Percentiles rank a stretch among this genome's conserved stretches.
These are phyloP conservation scores for Stenotaenia linearis DNA, from an alignment of 2,888 invertebrate genomes.

Conservation along the genomic window DNA sequence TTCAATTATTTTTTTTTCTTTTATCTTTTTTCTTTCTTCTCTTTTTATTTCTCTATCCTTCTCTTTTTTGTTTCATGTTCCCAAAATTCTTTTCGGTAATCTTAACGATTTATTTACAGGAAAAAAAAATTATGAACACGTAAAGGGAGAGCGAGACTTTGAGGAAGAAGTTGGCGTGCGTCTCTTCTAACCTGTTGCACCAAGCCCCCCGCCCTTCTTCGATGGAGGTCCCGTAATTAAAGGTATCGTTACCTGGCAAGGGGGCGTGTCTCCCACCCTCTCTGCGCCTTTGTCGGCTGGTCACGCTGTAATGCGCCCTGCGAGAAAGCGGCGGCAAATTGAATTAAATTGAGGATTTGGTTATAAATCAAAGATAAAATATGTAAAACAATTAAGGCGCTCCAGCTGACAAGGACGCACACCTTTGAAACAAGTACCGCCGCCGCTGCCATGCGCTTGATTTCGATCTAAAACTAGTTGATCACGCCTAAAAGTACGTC, in stretches of 20 bases:
- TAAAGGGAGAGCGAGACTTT: neutral
- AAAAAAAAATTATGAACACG: neutral
- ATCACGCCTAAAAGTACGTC: neutral
- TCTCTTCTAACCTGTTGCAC: neutral
- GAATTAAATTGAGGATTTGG: conserved; percentile 34
- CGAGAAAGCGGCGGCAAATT: conserved; percentile 30
- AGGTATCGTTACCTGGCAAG: conserved; percentile 33
- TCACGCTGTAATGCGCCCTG: conserved; percentile 33
- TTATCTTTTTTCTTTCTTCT: neutral
- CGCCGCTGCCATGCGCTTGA: neutral
- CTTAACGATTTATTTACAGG: neutral
- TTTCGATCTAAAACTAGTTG: neutral
- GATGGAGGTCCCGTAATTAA: conserved; percentile 33
- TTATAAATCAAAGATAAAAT: conserved; percentile 35
- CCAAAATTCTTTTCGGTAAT: neutral
- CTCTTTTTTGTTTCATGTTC: neutral
- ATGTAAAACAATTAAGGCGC: conserved; percentile 34
- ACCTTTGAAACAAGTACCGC: conserved; percentile 14
- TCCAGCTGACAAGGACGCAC: conserved; percentile 27
- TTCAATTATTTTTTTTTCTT: neutral
- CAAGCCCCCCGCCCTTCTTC: conserved; percentile 22
- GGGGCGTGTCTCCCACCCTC: conserved; percentile 30
- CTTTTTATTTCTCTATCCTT: neutral
- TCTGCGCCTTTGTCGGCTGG: conserved; percentile 33
- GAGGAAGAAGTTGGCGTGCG: conserved; percentile 18